Evolutionary conservation across 2,888 invertebrate species (phyloP).

Genomic region (Arge pagana): DNA sequence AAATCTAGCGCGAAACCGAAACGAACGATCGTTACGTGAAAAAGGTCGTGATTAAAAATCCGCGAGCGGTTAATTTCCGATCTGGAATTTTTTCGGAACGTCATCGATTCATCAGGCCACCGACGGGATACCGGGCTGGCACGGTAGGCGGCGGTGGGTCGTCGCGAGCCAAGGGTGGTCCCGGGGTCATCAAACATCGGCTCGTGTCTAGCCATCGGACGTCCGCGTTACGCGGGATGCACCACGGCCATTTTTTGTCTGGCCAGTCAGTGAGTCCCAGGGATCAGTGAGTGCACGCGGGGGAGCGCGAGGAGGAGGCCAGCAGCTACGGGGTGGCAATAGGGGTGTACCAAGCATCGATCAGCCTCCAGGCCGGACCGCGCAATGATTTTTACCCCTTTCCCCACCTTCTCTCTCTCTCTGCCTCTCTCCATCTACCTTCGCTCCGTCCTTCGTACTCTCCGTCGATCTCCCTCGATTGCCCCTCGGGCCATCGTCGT

Average conservation of each 20-base stretch:
- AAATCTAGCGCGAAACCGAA: too few relatives aligned
- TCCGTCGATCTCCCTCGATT: conserved; percentile 36
- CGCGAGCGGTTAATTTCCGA: too few relatives aligned
- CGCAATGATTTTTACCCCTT: conserved; percentile 59
- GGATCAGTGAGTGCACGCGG: conserved; percentile 53
- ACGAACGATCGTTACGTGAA: too few relatives aligned
- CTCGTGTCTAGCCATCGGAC: neutral
- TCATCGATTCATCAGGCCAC: too few relatives aligned
- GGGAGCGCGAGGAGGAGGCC: conserved; percentile 32
- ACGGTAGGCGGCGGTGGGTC: too few relatives aligned
- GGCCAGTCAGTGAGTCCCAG: conserved; percentile 58
- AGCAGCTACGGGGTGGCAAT: conserved; percentile 29
- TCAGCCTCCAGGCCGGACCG: conserved; percentile 59
- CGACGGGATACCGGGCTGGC: too few relatives aligned
- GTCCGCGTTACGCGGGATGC: neutral
- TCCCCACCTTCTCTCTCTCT: too few relatives aligned
- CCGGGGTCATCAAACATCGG: neutral
- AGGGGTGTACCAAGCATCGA: conserved; percentile 51
- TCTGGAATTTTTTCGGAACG: too few relatives aligned
- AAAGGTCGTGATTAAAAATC: too few relatives aligned
- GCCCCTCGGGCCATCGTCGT: conserved; percentile 47
- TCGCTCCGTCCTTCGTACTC: conserved; percentile 31
- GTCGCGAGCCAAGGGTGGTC: too few relatives aligned
- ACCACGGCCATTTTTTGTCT: conserved; percentile 56
- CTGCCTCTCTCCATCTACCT: conserved; percentile 36